Conservation (phyloP, 2,113 vertebrate genomes). For the Sphaerodactylus townsendi region DNA sequence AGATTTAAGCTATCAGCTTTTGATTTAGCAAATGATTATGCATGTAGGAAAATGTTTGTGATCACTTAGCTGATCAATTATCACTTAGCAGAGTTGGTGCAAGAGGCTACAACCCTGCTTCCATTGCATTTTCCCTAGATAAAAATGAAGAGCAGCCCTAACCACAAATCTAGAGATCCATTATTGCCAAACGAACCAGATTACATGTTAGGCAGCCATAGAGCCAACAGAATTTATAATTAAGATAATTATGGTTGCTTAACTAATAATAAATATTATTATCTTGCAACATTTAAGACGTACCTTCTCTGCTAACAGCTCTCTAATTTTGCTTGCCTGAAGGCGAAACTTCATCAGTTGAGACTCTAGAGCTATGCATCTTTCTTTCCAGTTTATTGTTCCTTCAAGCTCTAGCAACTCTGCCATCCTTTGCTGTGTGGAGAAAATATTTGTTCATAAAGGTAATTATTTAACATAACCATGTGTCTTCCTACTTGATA, state of each 20-base stretch:
- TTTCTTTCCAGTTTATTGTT: slow-evolving; percentile 91
- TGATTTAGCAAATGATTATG: neutral
- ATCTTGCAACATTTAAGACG: slow-evolving; percentile 30
- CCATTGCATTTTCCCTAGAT: slow-evolving; percentile 1
- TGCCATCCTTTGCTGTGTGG: slow-evolving; percentile 81
- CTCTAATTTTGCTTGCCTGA: slow-evolving; percentile 95
- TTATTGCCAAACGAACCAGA: slow-evolving; percentile 5
- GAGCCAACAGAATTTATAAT: neutral
- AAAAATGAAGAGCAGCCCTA: slow-evolving; percentile 3
- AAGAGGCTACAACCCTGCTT: neutral
- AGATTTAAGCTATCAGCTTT: slow-evolving; percentile 27
- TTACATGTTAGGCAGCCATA: slow-evolving; percentile 23
- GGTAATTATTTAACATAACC: slow-evolving; percentile 25
- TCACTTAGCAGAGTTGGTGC: neutral
- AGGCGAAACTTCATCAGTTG: slow-evolving; percentile 94
- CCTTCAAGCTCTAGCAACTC: slow-evolving; percentile 83
- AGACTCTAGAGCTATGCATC: slow-evolving; percentile 90
- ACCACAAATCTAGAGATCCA: slow-evolving; percentile 7
- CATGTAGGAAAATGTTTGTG: neutral
- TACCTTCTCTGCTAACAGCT: slow-evolving; percentile 96
- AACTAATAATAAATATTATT: neutral
- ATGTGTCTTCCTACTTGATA: neutral
- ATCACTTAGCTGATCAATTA: too few species aligned
- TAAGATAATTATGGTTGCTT: neutral
- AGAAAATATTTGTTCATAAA: slow-evolving; percentile 40